Percentiles rank a stretch among this genome's conserved stretches.
Evolutionary conservation across 2,797 vertebrate species (phyloP).

Genomic region (Melanotaenia pygmaea): DNA sequence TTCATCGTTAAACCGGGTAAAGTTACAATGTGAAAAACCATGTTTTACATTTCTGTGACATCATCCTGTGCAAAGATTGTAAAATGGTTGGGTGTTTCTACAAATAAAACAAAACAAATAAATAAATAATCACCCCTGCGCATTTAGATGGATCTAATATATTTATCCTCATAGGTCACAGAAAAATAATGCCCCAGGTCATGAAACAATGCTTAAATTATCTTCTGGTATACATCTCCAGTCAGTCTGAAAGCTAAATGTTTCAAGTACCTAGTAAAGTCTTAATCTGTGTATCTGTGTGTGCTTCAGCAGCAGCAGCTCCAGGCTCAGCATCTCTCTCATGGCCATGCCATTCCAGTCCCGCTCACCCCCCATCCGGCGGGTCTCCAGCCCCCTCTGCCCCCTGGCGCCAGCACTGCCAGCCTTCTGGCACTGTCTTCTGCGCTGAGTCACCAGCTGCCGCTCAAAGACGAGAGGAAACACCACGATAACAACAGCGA

Average conservation of each 20-base stretch:
- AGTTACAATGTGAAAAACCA: neutral
- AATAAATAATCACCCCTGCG: neutral
- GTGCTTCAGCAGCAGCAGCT: slow-evolving; percentile 93
- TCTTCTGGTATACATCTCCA: rapidly evolving
- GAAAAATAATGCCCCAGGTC: no score
- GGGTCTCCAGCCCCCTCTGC: slow-evolving; percentile 90
- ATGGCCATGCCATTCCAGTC: slow-evolving; percentile 91
- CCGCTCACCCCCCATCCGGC: slow-evolving; percentile 93
- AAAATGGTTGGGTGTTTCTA: neutral
- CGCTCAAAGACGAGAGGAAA: slow-evolving; percentile 94
- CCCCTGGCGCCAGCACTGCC: slow-evolving; percentile 89
- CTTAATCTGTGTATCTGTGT: slow-evolving; percentile 36
- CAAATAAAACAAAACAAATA: neutral
- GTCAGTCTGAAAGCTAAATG: neutral
- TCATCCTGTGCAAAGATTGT: neutral
- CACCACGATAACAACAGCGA: slow-evolving; percentile 89
- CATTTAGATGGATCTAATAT: neutral
- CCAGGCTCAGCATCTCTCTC: slow-evolving; percentile 95
- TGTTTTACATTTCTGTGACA: neutral
- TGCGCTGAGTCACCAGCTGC: slow-evolving; percentile 90
- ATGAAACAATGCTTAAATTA: rapidly evolving
- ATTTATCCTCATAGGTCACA: neutral
- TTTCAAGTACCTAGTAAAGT: neutral
- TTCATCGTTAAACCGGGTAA: neutral
- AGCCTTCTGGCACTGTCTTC: slow-evolving; percentile 92